These are phyloP conservation scores for Danio aesculapii DNA, from an alignment of 2,797 vertebrate species.

Conservation along the genomic window DNA sequence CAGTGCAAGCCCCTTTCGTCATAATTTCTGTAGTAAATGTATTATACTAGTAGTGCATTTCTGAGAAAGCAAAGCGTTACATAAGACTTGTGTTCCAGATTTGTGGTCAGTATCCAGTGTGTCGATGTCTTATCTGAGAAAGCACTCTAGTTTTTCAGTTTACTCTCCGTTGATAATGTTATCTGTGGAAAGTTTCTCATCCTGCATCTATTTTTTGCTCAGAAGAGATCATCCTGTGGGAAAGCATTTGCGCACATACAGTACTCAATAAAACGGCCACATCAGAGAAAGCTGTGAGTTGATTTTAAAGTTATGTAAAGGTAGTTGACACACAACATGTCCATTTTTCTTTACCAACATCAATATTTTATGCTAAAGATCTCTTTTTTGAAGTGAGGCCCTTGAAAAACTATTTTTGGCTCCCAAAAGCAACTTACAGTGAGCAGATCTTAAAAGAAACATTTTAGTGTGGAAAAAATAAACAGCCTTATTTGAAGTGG, in stretches of 20 bases:
- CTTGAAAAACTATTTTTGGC: too few relatives aligned
- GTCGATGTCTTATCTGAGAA: neutral
- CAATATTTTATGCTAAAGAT: neutral
- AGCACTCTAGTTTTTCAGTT: slow-evolving; percentile 14
- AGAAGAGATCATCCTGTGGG: neutral
- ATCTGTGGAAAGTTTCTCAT: slow-evolving; percentile 17
- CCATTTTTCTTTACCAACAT: neutral
- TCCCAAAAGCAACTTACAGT: too few relatives aligned
- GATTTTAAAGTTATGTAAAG: neutral
- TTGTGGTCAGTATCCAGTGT: neutral
- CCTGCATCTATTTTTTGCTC: slow-evolving; percentile 14
- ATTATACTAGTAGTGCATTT: neutral
- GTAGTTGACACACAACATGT: neutral
- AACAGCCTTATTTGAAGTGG: neutral
- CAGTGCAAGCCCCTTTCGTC: neutral
- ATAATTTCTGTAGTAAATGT: neutral
- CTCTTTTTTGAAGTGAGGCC: too few relatives aligned
- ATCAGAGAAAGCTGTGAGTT: neutral
- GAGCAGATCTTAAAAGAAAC: too few relatives aligned
- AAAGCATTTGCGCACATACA: neutral
- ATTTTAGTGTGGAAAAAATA: neutral
- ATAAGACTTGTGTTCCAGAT: slow-evolving; percentile 2
- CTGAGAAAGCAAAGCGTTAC: slow-evolving; percentile 26
- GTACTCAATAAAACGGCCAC: neutral
- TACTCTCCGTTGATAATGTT: slow-evolving; percentile 19